Conservation (phyloP, 2,888 invertebrate species). For the Sphaerophoria taeniata region DNA sequence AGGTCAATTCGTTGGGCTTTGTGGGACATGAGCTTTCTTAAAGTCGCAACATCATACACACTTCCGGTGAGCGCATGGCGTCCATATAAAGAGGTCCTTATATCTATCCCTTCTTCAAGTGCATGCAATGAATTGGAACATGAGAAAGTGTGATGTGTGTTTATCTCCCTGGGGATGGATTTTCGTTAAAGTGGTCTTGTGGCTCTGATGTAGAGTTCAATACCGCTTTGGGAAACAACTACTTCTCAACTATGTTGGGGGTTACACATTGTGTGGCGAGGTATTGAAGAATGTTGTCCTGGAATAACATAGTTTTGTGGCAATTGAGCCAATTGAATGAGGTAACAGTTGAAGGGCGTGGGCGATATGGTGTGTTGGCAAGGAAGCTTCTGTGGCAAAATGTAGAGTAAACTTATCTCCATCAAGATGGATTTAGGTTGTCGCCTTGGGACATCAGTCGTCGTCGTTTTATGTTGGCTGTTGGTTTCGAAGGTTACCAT, state of each 20-base stretch:
- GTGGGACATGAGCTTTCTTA: conserved; percentile 61
- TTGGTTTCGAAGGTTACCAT: conserved; percentile 55
- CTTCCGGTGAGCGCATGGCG: background rate
- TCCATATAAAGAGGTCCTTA: background rate
- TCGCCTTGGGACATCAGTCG: conserved; percentile 30
- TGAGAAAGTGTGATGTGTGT: conserved; percentile 58
- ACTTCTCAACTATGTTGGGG: conserved; percentile 11
- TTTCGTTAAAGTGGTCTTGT: conserved; percentile 53
- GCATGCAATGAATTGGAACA: conserved; percentile 45
- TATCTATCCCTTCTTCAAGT: conserved; percentile 9
- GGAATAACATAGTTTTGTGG: conserved; percentile 70
- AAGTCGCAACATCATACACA: conserved; percentile 47
- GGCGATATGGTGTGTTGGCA: background rate
- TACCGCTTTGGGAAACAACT: conserved; percentile 42
- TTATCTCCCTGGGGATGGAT: conserved; percentile 55
- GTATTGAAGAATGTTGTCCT: conserved; percentile 18
- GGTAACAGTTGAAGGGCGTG: conserved; percentile 57
- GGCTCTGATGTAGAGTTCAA: background rate
- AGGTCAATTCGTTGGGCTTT: conserved; percentile 74
- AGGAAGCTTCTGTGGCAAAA: conserved; percentile 53
- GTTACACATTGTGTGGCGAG: conserved; percentile 17
- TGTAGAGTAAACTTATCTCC: conserved; percentile 46
- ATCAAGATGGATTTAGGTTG: conserved; percentile 30
- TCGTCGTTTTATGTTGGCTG: background rate
- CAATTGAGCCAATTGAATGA: conserved; percentile 70